Conservation (phyloP, 2,888 invertebrate species). For the Campoplex nolae region DNA sequence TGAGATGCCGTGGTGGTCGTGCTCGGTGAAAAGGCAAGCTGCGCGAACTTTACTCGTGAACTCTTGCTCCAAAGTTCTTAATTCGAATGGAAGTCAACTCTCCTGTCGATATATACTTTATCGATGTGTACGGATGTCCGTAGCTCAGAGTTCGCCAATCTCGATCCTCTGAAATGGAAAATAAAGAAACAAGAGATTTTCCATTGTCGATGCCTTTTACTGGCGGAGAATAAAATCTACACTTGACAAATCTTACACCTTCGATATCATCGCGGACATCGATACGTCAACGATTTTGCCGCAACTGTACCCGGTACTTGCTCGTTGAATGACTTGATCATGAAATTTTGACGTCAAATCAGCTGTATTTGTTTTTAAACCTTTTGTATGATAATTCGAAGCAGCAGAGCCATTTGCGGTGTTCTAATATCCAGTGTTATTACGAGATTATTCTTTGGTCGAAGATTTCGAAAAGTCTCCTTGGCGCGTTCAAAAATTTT, state of each 20-base stretch:
- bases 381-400: too few species aligned
- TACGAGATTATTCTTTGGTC: too few species aligned
- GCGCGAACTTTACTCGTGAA: conserved; percentile 36
- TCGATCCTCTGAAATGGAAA: not conserved
- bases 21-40: conserved; percentile 20
- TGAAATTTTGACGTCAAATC: too few species aligned
- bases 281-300: not conserved
- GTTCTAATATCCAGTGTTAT: too few species aligned
- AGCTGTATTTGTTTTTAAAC: too few species aligned
- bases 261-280: not conserved
- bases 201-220: not conserved
- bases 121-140: conserved; percentile 4
- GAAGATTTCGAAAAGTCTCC: too few species aligned
- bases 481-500: not conserved
- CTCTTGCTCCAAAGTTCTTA: conserved; percentile 51
- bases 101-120: conserved; percentile 38
- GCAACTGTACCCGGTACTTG: not conserved
- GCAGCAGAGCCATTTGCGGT: too few species aligned
- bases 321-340: not conserved
- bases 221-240: not conserved
- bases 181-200: not conserved
- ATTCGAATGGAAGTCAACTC: conserved; percentile 52
- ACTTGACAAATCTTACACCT: not conserved
- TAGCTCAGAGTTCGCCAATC: not conserved
- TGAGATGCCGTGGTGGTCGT: not conserved